These are phyloP conservation scores for Geophilus truncorum DNA, from an alignment of 2,888 invertebrate genomes.

Conservation along the genomic window DNA sequence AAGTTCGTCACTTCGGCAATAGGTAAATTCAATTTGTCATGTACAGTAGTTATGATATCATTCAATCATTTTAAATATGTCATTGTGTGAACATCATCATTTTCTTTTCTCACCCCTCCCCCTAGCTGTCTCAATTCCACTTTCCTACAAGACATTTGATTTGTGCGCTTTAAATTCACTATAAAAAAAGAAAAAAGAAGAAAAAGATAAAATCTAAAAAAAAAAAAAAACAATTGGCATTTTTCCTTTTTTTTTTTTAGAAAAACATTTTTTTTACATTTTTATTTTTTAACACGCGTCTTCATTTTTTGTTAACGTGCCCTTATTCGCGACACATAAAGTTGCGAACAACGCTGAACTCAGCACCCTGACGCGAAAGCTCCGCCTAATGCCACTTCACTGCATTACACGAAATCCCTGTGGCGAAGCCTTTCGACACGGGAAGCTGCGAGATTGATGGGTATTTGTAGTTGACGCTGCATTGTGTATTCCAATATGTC, in stretches of 20 bases:
- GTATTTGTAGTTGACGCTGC: background rate
- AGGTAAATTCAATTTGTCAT: conserved; percentile 53
- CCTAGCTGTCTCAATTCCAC: too few species aligned
- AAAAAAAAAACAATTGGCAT: background rate
- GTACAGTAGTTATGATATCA: too few species aligned
- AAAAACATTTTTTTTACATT: background rate
- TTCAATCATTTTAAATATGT: too few species aligned
- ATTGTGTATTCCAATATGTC: conserved; percentile 29
- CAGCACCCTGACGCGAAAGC: background rate
- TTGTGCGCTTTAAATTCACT: too few species aligned
- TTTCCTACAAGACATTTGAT: too few species aligned
- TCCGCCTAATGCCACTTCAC: background rate
- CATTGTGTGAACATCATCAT: too few species aligned
- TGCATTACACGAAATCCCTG: background rate
- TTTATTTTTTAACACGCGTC: background rate
- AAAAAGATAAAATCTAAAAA: too few species aligned
- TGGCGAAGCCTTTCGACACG: background rate
- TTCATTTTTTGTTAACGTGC: background rate
- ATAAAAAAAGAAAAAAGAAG: too few species aligned
- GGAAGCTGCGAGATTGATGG: background rate
- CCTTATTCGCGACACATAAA: conserved; percentile 1
- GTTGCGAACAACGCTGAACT: background rate
- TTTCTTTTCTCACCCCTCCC: too few species aligned
- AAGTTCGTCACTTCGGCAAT: conserved; percentile 61
- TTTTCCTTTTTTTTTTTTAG: background rate